Evolutionary conservation across 2,113 vertebrate species (phyloP), one percentile per base, ranked within the genome.

Genomic region (Melospiza georgiana): DNA sequence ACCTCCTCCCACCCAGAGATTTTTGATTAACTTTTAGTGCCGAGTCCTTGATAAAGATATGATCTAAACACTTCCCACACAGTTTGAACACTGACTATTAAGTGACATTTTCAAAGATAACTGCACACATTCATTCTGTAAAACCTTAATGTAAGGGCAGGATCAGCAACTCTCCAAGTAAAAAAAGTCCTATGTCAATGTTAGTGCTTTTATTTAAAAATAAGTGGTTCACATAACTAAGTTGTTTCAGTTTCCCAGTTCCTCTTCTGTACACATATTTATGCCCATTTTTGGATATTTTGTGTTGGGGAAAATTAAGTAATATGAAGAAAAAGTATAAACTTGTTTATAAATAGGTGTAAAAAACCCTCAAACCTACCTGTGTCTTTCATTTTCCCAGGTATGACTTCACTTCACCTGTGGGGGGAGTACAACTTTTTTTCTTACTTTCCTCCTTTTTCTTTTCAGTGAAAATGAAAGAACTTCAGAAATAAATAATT

Each of bases 161-260:
- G 25, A 84, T 59, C 48, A 55, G 2, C 52, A 61, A 9, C 4
- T 68, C 16, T 44, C 41, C 44, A 76, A 78, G 19, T 61, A 41
- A 84, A 68, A 31, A 33, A 75, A 87, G 16, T 62, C 16, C 5
- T 6, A 2, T 22, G 14, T 37, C 52, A 77, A 31, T 37, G n/a
- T 15, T 57, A 82, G 7, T 2, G 19, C 4, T 87, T 77, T 39
- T 17, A 44, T 58, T 65, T 57, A 43, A 78, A 86, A 91, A n/a
- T 7, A 46, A 66, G 8, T 0, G 0, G 17, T 35, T 84, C 57
- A 5, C 14, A 11, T 15, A 82, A 67, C 7, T 13, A 43, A 8
- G 11, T 37, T 25, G 57, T 79, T 69, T 31, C 20, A 35, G 4
- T 15, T 86, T 74, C 8, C 59, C 27, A 39, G 4, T 55, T 81